A percentile compares a stretch with the other conserved stretches of the same genome.
Conservation (phyloP, 2,797 vertebrate species). For the Picus viridis region DNA sequence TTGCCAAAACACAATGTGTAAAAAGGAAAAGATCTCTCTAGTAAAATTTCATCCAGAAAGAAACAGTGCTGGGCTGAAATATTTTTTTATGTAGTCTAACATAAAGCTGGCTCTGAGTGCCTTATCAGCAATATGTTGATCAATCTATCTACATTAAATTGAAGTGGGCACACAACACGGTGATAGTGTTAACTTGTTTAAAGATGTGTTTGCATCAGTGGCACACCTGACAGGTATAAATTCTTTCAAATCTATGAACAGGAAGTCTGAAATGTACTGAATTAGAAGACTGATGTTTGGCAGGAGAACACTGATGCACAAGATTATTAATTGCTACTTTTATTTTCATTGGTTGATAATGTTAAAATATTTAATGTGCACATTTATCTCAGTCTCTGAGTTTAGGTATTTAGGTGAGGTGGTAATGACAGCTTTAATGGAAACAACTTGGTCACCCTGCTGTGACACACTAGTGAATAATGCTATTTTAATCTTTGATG, state of each 20-base stretch:
- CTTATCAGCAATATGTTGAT: neutral
- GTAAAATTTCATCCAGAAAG: neutral
- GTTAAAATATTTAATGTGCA: slow-evolving; percentile 16
- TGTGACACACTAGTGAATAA: slow-evolving; percentile 63
- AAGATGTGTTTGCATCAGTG: neutral
- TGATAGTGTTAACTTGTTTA: neutral
- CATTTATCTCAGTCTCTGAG: slow-evolving; percentile 19
- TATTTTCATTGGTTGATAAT: slow-evolving; percentile 27
- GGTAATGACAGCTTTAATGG: slow-evolving; percentile 34
- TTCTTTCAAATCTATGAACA: neutral
- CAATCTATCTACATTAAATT: accelerated
- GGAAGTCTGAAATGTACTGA: neutral
- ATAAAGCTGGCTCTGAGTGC: neutral
- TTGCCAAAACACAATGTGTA: neutral
- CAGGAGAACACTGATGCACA: neutral
- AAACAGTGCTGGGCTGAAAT: neutral
- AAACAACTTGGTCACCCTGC: slow-evolving; percentile 61
- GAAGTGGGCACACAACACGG: neutral
- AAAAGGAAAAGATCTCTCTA: neutral
- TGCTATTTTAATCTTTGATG: slow-evolving; percentile 59
- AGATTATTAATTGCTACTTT: slow-evolving; percentile 30
- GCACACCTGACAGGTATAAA: neutral
- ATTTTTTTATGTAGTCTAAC: neutral
- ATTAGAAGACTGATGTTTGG: neutral
- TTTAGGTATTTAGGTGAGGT: neutral